Conservation (phyloP, 2,113 vertebrate species). For the Campylomormyrus numenius region DNA sequence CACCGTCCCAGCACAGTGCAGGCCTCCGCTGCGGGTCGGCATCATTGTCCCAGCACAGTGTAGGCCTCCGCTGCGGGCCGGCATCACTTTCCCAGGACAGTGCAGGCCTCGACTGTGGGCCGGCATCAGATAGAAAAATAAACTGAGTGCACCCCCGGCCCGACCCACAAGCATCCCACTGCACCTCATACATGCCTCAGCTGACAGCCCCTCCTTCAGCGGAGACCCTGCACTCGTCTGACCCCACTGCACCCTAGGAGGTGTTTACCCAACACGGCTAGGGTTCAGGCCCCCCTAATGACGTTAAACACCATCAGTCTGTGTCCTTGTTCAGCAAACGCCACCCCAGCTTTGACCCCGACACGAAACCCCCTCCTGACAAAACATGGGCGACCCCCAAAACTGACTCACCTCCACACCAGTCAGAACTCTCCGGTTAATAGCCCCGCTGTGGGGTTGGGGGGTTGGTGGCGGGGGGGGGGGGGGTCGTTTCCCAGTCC, state of each 20-base stretch:
- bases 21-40: neutral
- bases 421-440: conserved; percentile 1
- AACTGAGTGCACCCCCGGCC: neutral
- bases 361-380: conserved; percentile 18
- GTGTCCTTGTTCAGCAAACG: neutral
- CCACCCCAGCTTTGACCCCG: neutral
- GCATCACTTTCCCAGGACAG: neutral
- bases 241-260: conserved; percentile 32
- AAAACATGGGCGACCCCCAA: neutral
- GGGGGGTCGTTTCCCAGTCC: neutral
- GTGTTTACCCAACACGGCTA: conserved; percentile 18
- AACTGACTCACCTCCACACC: neutral
- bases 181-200: neutral
- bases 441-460: neutral
- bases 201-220: conserved; percentile 29
- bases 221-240: conserved; percentile 23
- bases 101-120: neutral
- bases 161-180: neutral
- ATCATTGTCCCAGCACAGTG: neutral
- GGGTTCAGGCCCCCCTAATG: conserved; percentile 16
- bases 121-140: neutral
- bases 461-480: neutral
- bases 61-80: neutral
- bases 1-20: neutral
- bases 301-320: conserved; percentile 19